Conservation (phyloP, 2,113 vertebrate genomes). For the Turdus rufiventris region DNA sequence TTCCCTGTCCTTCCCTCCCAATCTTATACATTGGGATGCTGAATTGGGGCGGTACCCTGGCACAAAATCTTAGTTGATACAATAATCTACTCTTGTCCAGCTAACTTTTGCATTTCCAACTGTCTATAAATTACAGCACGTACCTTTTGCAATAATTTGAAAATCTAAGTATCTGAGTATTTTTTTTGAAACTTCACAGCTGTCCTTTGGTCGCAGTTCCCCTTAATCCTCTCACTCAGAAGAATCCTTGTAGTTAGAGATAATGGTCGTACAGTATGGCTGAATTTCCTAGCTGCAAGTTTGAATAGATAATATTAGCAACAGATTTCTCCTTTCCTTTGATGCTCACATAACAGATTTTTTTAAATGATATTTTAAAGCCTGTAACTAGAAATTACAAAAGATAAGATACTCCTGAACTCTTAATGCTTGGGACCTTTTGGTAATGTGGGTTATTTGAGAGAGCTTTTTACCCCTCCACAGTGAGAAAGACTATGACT, state of each 20-base stretch:
- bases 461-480: not conserved
- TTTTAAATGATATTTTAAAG: not conserved
- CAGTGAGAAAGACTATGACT: not conserved
- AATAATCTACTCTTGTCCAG: not conserved
- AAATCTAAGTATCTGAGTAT: not conserved
- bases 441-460: not conserved
- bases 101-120: not conserved
- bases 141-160: not conserved
- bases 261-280: not conserved
- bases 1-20: not conserved
- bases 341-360: not conserved
- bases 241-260: constrained; percentile 3
- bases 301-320: not conserved
- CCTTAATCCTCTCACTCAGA: not conserved
- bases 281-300: not conserved
- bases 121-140: not conserved
- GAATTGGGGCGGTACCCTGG: not conserved
- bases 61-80: not conserved
- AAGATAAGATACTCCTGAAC: not conserved
- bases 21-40: not conserved
- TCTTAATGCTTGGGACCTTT: not conserved
- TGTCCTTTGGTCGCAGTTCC: not conserved
- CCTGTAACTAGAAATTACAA: not conserved
- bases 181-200: not conserved
- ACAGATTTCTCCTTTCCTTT: not conserved